Evolutionary conservation across 2,888 invertebrate genomes (phyloP), one percentile per base, ranked within the genome.

Genomic region (Schrankia costaestrigalis): DNA sequence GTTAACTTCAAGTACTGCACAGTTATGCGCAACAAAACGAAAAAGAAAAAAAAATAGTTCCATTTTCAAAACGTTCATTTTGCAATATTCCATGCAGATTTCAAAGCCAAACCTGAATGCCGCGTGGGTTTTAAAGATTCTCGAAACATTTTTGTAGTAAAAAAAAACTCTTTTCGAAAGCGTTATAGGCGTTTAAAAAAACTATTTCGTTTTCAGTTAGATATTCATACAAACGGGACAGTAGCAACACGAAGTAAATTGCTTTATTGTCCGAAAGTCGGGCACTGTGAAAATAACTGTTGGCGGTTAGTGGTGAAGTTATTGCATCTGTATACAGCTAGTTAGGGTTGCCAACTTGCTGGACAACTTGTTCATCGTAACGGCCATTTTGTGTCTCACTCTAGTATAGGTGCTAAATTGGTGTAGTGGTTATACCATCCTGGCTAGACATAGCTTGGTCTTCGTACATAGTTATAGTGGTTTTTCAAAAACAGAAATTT

Each of bases 201-300:
- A 53, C 48, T 41, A 46, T 54, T 43, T 19, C 26, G 22, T 22
- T 34, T 34, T 24, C 34, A 28, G 35, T 46, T 46, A 35, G 48
- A 53, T 56, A 61, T 53, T 54, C 55, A 50, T 38, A 53, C 40
- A 50, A 57, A 50, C 57, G 48, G 34, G 40, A 36, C 41, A 50
- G 41, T 46, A 31, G 50, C 36, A 57, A 47, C 51, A 46, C 45
- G 43, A 60, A 56, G 62, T 59, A 63, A 71, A 73, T 72, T 72
- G 66, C 71, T 69, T 72, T 71, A 73, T 73, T 69, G 67, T 71
- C 58, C 55, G 59, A 64, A 71, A 71, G 70, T 69, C 65, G 63
- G 64, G 57, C 63, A 53, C 71, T 70, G 72, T 64, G 66, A 71
- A 73, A 74, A 74, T 74, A 71, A 61, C 70, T 66, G 69, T 65